phyloP scores from a whole-genome alignment of 2,888 invertebrate genomes.

The Aleiodes alternator region DNA sequence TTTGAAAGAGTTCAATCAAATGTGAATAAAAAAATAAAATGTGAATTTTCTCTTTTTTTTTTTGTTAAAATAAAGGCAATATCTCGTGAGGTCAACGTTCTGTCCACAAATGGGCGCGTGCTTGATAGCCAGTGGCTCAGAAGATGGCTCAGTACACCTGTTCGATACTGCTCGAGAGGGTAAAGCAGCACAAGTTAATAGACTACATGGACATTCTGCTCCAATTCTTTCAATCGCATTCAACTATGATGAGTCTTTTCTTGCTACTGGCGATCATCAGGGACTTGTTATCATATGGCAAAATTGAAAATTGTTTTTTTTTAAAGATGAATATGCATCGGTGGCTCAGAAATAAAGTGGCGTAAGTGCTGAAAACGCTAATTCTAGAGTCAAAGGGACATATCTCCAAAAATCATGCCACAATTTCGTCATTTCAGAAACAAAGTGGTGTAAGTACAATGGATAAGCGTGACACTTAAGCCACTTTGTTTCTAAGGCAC shows the following conservation, averaged over 20 bases:
- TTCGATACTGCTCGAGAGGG: slow-evolving; percentile 74
- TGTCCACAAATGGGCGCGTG: slow-evolving; percentile 80
- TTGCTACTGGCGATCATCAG: slow-evolving; percentile 89
- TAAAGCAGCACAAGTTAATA: slow-evolving; percentile 77
- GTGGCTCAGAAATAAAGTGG: too few relatives aligned
- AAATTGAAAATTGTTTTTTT: slow-evolving; percentile 57
- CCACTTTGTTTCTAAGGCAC: too few relatives aligned
- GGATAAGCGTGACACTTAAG: too few relatives aligned
- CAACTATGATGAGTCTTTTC: slow-evolving; percentile 90
- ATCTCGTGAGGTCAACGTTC: slow-evolving; percentile 84
- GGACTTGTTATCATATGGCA: slow-evolving; percentile 87
- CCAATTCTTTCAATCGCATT: slow-evolving; percentile 90
- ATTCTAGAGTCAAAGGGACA: too few relatives aligned
- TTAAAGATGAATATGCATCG: too few relatives aligned
- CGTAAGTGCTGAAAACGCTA: too few relatives aligned
- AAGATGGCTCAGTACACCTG: slow-evolving; percentile 71
- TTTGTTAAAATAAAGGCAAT: slow-evolving; percentile 60
- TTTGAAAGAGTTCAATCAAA: slow-evolving; percentile 20
- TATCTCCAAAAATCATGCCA: too few relatives aligned
- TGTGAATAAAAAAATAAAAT: neutral
- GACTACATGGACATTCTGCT: slow-evolving; percentile 86
- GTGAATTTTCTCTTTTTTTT: slow-evolving; percentile 4
- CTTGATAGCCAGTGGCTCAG: slow-evolving; percentile 72
- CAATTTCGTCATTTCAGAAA: too few relatives aligned
- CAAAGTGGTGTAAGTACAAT: too few relatives aligned